Conservation (phyloP, 1,140 invertebrate genomes). For the Dendrolimus punctatus region DNA sequence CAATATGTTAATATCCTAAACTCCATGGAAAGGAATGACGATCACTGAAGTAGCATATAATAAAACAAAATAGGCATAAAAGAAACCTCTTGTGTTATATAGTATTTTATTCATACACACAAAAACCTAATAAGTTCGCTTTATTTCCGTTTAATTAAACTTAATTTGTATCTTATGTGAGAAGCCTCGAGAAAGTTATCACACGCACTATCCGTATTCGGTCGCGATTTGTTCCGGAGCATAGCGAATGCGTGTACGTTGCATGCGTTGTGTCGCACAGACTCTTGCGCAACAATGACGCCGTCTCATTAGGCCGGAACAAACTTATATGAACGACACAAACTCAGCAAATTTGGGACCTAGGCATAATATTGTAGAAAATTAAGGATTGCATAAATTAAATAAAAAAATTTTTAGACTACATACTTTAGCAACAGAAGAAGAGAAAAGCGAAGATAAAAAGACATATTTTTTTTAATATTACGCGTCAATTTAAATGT, state of each 20-base stretch:
- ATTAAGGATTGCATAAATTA: background rate
- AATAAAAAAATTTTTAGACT: no score
- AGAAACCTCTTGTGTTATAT: no score
- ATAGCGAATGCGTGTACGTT: conserved; percentile 42
- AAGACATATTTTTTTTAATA: no score
- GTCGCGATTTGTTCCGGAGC: conserved; percentile 52
- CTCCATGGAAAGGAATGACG: no score
- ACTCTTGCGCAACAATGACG: conserved; percentile 44
- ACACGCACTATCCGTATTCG: conserved; percentile 38
- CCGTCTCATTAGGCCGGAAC: conserved; percentile 52
- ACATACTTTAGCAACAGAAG: no score
- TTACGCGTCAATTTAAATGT: no score
- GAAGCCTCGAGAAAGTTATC: conserved; percentile 24
- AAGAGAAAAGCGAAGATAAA: no score
- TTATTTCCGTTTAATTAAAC: background rate
- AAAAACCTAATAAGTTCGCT: background rate
- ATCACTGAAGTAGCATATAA: no score
- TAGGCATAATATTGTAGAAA: background rate
- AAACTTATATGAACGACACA: conserved; percentile 22
- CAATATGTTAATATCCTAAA: no score
- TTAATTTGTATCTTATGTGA: no score
- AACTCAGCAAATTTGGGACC: background rate
- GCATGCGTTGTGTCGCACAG: conserved; percentile 31
- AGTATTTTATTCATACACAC: no score
- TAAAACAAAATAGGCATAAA: no score